Percentiles rank a stretch among this genome's conserved stretches.
phyloP scores from a whole-genome alignment of 2,888 invertebrate genomes.

The Drosophila meridionalis region DNA sequence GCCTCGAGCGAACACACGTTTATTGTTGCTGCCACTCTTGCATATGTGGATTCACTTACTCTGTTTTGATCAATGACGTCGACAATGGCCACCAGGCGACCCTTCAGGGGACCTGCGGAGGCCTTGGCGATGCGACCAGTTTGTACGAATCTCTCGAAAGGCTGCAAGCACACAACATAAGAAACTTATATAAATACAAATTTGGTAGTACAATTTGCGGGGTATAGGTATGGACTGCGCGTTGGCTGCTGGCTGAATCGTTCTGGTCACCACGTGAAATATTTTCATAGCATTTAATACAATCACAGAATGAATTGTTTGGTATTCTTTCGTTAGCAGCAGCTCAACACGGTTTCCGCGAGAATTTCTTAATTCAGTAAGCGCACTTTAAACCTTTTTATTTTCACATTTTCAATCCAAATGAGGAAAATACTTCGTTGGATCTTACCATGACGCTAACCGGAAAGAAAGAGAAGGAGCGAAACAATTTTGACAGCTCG shows the following conservation, averaged over 20 bases:
- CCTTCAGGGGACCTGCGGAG: conserved; percentile 94
- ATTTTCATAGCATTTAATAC: conserved; percentile 25
- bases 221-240: conserved; percentile 16
- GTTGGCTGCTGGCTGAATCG: conserved; percentile 19
- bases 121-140: conserved; percentile 98
- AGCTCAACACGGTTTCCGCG: conserved; percentile 6
- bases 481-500: conserved; percentile 65
- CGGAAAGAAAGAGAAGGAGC: conserved; percentile 85
- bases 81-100: conserved; percentile 97
- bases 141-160: conserved; percentile 97
- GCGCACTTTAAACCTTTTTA: conserved; percentile 55
- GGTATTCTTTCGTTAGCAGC: conserved; percentile 7
- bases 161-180: conserved; percentile 86
- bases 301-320: conserved; percentile 6
- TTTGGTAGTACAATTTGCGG: conserved; percentile 11
- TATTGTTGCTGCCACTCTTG: conserved; percentile 7
- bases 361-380: conserved; percentile 42
- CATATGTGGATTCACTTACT: conserved; percentile 85
- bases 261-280: conserved; percentile 58
- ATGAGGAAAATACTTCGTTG: conserved; percentile 50
- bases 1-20: conserved; percentile 11
- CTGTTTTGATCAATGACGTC: conserved; percentile 99
- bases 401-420: conserved; percentile 69
- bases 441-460: conserved; percentile 85
- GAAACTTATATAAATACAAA: conserved; percentile 22